A percentile compares a stretch with the other conserved stretches of the same genome.
These are phyloP conservation scores for Heliconius sara DNA, from an alignment of 2,888 invertebrate species.

Conservation along the genomic window DNA sequence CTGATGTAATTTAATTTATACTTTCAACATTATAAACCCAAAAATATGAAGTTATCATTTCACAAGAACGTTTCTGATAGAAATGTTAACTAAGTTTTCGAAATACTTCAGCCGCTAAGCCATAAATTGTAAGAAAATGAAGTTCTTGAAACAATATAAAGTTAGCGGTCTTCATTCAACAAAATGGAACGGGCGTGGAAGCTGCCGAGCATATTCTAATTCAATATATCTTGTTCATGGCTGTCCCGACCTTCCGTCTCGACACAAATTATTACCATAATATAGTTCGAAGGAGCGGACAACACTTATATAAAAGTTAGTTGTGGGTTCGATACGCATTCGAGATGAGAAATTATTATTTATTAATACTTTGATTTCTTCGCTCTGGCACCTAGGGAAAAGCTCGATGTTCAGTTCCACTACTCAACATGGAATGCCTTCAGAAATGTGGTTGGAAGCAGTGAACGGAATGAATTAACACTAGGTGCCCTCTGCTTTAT, in stretches of 20 bases:
- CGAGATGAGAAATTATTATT: too few species aligned
- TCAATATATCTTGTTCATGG: conserved; percentile 71
- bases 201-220: conserved; percentile 65
- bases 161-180: conserved; percentile 36
- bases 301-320: conserved; percentile 79
- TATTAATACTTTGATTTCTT: too few species aligned
- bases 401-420: too few species aligned
- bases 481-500: too few species aligned
- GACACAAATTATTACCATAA: conserved; percentile 74
- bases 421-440: too few species aligned
- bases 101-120: neutral
- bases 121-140: conserved; percentile 34
- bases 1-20: too few species aligned
- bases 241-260: conserved; percentile 63
- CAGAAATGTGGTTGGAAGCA: too few species aligned
- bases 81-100: neutral
- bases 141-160: conserved; percentile 40
- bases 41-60: neutral
- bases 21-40: too few species aligned
- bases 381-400: too few species aligned
- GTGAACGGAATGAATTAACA: too few species aligned
- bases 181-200: conserved; percentile 43
- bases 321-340: conserved; percentile 45
- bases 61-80: neutral
- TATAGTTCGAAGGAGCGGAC: conserved; percentile 63